phyloP scores from a whole-genome alignment of 2,113 vertebrate genomes.

The Apodemus speciosus region DNA sequence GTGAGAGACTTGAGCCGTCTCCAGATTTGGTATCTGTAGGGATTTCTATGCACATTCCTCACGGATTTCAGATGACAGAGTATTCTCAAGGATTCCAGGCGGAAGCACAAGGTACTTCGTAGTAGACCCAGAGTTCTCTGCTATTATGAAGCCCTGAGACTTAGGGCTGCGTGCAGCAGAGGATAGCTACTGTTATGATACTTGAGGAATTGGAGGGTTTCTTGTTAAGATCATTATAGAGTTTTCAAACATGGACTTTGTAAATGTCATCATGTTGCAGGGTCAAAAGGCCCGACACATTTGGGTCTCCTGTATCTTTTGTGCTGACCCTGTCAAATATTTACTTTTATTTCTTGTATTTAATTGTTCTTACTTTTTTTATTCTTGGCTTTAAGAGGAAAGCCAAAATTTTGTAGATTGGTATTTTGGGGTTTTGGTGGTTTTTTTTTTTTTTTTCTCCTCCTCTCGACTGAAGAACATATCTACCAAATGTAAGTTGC shows the following conservation, averaged over 20 bases:
- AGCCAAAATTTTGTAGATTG: neutral
- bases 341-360: slow-evolving; percentile 1
- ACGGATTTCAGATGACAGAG: neutral
- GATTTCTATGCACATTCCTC: neutral
- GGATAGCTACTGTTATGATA: neutral
- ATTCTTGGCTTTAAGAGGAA: slow-evolving; percentile 21
- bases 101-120: neutral
- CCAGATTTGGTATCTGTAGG: neutral
- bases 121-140: neutral
- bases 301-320: neutral
- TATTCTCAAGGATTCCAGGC: neutral
- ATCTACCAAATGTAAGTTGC: neutral
- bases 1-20: neutral
- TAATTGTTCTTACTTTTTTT: slow-evolving; percentile 16
- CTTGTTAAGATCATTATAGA: no score
- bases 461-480: neutral
- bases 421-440: neutral
- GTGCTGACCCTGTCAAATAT: neutral
- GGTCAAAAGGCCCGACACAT: neutral
- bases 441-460: neutral
- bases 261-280: neutral
- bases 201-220: neutral
- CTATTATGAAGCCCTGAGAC: neutral
- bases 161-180: neutral
- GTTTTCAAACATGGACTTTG: neutral